Conservation (phyloP, 2,888 invertebrate genomes). For the Microctonus hyperodae region DNA sequence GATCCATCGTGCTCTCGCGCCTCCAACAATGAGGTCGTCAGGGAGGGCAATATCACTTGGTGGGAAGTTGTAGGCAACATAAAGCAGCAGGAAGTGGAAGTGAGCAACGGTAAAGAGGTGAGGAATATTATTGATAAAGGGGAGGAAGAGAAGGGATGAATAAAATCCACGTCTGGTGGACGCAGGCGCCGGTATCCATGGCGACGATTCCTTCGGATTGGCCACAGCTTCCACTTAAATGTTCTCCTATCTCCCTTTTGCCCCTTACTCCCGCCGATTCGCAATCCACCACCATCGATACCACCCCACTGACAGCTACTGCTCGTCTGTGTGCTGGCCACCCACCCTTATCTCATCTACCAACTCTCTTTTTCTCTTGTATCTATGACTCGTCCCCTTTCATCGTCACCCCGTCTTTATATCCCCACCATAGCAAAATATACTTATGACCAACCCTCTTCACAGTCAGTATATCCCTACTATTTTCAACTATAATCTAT, state of each 20-base stretch:
- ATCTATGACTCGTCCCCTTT: constrained; percentile 27
- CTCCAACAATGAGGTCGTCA: constrained; percentile 23
- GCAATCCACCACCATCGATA: constrained; percentile 58
- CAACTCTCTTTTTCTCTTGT: constrained; percentile 21
- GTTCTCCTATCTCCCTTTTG: constrained; percentile 42
- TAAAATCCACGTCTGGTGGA: constrained; percentile 42
- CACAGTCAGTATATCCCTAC: too few relatives aligned
- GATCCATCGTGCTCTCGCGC: constrained; percentile 37
- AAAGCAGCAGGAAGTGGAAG: constrained; percentile 32
- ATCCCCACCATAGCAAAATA: constrained; percentile 38
- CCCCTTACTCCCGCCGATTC: constrained; percentile 31
- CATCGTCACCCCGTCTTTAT: constrained; percentile 26
- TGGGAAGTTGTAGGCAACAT: constrained; percentile 1
- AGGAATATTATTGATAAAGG: background rate
- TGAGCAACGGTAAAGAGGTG: constrained; percentile 37
- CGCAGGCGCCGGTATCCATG: constrained; percentile 62
- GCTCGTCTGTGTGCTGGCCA: constrained; percentile 26
- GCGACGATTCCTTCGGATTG: constrained; percentile 63
- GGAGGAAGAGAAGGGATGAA: constrained; percentile 22
- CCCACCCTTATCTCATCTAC: constrained; percentile 36
- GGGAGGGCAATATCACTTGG: background rate
- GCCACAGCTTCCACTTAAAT: constrained; percentile 60
- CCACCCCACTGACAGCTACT: constrained; percentile 41
- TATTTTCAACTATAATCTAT: too few relatives aligned
- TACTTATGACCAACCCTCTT: constrained; percentile 40